Conservation (phyloP, 2,888 invertebrate species). For the Idaea dimidiata region DNA sequence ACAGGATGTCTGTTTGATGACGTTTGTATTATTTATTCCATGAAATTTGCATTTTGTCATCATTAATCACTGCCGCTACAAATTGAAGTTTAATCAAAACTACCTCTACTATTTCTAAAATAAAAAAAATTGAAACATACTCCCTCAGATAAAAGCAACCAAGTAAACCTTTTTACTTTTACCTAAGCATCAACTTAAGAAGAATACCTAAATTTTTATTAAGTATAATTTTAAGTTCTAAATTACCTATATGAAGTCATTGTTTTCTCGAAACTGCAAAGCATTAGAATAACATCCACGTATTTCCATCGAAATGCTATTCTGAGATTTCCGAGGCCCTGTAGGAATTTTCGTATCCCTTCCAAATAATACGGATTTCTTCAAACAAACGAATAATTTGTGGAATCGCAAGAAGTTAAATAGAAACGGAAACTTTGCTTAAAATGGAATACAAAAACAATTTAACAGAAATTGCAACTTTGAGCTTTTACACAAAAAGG, state of each 20-base stretch:
- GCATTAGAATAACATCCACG: background rate
- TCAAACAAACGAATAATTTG: background rate
- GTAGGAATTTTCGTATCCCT: slow-evolving; percentile 1
- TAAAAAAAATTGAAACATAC: background rate
- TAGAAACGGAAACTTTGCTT: background rate
- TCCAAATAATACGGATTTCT: background rate
- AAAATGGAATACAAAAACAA: background rate
- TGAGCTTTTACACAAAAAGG: background rate
- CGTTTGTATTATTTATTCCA: too few relatives aligned
- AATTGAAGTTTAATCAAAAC: background rate
- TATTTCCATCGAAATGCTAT: background rate
- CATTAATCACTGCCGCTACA: background rate
- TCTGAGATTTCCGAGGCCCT: background rate
- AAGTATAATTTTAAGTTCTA: too few relatives aligned
- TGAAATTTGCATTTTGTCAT: too few relatives aligned
- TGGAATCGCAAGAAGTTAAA: background rate
- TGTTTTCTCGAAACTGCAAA: background rate
- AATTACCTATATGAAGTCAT: background rate
- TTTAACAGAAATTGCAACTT: background rate
- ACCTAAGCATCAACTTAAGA: too few relatives aligned
- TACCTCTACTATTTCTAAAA: background rate
- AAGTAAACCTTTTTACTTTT: too few relatives aligned
- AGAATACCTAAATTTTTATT: too few relatives aligned
- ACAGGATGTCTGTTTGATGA: too few relatives aligned
- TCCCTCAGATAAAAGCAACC: too few relatives aligned